phyloP scores from a whole-genome alignment of 2,113 vertebrate genomes.

The Pogona vitticeps region DNA sequence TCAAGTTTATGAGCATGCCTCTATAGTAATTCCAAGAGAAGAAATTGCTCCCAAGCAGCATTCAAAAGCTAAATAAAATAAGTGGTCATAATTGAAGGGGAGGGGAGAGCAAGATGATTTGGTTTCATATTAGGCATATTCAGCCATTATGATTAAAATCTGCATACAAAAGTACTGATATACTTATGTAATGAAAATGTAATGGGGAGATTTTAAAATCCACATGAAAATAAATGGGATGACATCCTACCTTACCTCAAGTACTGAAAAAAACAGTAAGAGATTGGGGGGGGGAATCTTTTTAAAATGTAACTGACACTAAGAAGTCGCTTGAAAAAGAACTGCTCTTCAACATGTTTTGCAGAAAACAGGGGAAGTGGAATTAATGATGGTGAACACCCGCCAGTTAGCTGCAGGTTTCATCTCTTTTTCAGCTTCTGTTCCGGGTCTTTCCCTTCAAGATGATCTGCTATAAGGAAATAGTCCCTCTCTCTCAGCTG shows the following conservation, averaged over 20 bases:
- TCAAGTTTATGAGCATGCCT: not conserved
- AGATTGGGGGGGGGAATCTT: not conserved
- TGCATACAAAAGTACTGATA: no score
- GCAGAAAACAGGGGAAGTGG: slow-evolving; percentile 11
- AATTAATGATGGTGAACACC: slow-evolving; percentile 15
- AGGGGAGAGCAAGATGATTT: not conserved
- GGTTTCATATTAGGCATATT: not conserved
- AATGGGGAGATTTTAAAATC: not conserved
- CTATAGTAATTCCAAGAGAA: not conserved
- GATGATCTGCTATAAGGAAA: slow-evolving; percentile 2
- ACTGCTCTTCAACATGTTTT: not conserved
- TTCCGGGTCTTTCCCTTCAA: slow-evolving; percentile 19
- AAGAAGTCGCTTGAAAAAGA: slow-evolving; percentile 6
- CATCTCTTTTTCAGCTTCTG: not conserved
- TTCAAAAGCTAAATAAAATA: not conserved
- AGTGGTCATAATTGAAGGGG: not conserved
- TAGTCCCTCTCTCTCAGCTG: not conserved
- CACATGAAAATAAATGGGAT: not conserved
- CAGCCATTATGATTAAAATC: not conserved
- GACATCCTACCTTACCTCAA: not conserved
- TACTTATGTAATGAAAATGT: no score
- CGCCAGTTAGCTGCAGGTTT: not conserved
- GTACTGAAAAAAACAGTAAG: not conserved
- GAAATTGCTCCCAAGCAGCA: not conserved
- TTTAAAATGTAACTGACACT: not conserved